Conservation (phyloP, 92 coral and sea anemone genomes). For the Zoanthus sociatus region DNA sequence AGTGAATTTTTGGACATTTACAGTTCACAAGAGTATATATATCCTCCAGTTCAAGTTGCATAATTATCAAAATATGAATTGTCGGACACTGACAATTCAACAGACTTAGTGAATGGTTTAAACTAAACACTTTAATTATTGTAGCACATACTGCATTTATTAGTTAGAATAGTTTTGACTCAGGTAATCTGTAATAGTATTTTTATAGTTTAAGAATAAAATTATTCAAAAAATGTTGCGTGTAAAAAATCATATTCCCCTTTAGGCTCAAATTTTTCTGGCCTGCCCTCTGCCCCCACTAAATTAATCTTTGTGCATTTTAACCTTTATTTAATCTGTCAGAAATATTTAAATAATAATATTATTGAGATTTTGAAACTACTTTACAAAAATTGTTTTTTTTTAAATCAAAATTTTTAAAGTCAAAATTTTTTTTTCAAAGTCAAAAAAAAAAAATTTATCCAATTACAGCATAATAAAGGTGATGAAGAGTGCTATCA, state of each 20-base stretch:
- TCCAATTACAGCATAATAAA: too few relatives aligned
- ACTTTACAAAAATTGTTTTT: too few relatives aligned
- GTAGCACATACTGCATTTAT: conserved; percentile 1
- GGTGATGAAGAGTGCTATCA: too few relatives aligned
- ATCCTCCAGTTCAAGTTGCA: conserved; percentile 4
- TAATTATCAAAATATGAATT: conserved; percentile 24
- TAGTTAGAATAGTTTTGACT: conserved; percentile 17
- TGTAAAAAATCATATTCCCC: conserved; percentile 11
- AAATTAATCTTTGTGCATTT: conserved; percentile 3
- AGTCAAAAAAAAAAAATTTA: too few relatives aligned
- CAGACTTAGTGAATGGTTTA: conserved; percentile 18
- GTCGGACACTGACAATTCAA: conserved; percentile 17
- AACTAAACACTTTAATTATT: neutral
- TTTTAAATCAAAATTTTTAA: too few relatives aligned
- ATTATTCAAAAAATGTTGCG: conserved; percentile 23
- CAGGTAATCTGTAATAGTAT: conserved; percentile 15
- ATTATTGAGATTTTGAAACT: too few relatives aligned
- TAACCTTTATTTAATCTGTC: neutral
- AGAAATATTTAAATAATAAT: too few relatives aligned
- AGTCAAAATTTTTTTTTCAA: too few relatives aligned
- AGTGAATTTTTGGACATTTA: conserved; percentile 20
- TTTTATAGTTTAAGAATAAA: conserved; percentile 26
- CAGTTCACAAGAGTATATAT: conserved; percentile 2
- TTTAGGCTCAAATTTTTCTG: conserved; percentile 19
- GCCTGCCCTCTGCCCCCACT: conserved; percentile 3